Evolutionary conservation across 2,888 invertebrate species (phyloP).

Genomic region (Tetragonula carbonaria): DNA sequence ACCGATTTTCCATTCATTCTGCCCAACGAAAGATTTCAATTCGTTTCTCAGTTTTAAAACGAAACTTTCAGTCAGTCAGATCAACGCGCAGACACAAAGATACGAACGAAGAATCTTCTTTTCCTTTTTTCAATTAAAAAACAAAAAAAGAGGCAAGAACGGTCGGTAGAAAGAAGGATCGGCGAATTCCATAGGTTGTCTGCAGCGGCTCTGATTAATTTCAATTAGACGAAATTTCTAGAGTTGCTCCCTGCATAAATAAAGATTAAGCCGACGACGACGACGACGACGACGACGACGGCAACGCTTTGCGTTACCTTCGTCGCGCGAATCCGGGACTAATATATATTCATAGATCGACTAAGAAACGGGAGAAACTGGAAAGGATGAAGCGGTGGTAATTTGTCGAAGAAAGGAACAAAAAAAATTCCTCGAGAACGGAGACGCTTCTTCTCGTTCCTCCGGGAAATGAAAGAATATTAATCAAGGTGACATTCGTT

Average conservation of each 20-base stretch:
- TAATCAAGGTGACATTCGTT: conserved; percentile 26
- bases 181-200: neutral
- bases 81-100: neutral
- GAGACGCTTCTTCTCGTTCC: neutral
- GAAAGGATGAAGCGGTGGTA: conserved; percentile 10
- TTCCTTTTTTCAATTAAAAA: neutral
- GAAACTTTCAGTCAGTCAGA: neutral
- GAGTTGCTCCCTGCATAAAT: conserved; percentile 65
- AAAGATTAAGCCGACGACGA: conserved; percentile 67
- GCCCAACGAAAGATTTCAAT: conserved; percentile 6
- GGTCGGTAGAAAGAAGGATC: neutral
- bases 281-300: conserved; percentile 10
- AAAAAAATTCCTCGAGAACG: conserved; percentile 28
- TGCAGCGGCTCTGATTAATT: conserved; percentile 65
- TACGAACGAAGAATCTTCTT: neutral
- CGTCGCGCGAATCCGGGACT: conserved; percentile 47
- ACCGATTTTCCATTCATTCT: too few species aligned
- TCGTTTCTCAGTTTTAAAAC: neutral
- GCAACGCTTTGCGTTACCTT: conserved; percentile 6
- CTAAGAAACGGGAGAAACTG: conserved; percentile 55
- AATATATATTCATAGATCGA: conserved; percentile 76
- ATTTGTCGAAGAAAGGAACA: conserved; percentile 33
- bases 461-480: conserved; percentile 25
- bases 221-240: conserved; percentile 64
- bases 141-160: neutral